Conservation (phyloP, 2,888 invertebrate species). For the Rhyacophila evoluta region DNA sequence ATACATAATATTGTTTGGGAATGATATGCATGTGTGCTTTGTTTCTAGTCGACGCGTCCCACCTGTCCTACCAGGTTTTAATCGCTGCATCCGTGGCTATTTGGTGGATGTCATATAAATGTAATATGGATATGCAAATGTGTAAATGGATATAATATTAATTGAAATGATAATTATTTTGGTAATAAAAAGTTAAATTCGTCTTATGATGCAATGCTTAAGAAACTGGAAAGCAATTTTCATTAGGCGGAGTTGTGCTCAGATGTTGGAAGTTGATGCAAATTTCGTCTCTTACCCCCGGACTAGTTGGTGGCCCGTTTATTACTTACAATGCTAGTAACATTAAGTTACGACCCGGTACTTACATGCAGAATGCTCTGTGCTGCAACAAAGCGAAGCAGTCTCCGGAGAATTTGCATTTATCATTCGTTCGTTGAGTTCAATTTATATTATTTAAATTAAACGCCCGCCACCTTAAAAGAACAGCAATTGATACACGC, state of each 20-base stretch:
- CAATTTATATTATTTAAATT: conserved; percentile 24
- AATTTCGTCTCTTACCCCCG: conserved; percentile 29
- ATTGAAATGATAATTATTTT: too few relatives aligned
- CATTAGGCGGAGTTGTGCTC: conserved; percentile 40
- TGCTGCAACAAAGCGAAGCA: conserved; percentile 8
- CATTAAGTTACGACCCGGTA: conserved; percentile 20
- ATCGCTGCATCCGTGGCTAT: too few relatives aligned
- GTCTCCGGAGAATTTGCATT: conserved; percentile 8
- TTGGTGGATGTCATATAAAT: too few relatives aligned
- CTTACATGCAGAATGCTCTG: conserved; percentile 3
- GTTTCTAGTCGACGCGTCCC: too few relatives aligned
- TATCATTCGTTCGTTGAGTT: conserved; percentile 9
- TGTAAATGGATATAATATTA: too few relatives aligned
- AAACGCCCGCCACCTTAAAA: not conserved
- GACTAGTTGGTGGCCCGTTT: conserved; percentile 11
- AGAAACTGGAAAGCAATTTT: conserved; percentile 16
- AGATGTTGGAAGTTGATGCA: conserved; percentile 42
- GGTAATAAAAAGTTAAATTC: not conserved
- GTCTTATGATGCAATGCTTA: not conserved
- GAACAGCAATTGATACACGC: not conserved
- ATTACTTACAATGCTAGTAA: conserved; percentile 17
- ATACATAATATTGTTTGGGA: too few relatives aligned
- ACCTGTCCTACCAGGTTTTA: too few relatives aligned
- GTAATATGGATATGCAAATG: too few relatives aligned
- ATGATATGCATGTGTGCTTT: too few relatives aligned